Base-by-base conservation (phyloP, 2,797 vertebrate genomes). In the Vireo griseus region DNA sequence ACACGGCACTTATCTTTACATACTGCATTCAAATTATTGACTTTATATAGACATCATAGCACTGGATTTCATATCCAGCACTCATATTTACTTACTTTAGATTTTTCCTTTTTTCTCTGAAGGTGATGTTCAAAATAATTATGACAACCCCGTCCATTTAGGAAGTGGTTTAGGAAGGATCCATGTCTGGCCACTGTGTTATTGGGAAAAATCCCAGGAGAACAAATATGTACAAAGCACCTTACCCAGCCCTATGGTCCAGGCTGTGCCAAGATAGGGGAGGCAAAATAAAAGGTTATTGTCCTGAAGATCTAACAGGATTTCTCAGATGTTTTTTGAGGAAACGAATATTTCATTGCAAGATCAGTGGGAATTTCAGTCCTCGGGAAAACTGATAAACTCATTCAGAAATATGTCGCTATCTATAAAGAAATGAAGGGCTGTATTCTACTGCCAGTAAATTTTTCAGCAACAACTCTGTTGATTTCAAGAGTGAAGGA, bases 281-380 rank as follows among this genome's bases (percentile, higher is more conserved):
- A 71, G 21, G 47, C 8, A 66, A 84, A 78, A 69, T 35, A 47
- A 42, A 12, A 45, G 3, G 6, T 48, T 86, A 35, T 48, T 9
- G 0, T 33, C 37, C 81, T 63, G 42, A 94, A 80, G 25, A 77
- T 22, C 10, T 72, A 76, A 31, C 40, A 73, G 40, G 20, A 61
- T 65, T 90, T 52, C 31, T 77, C 13, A 44, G 68, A 59, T 35
- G 1, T 57, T 76, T 82, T 16, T 33, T 75, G 54, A 68, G 22
- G 26, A 65, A 88, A 85, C 2, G 37, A 87, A 29, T 45, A 35
- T 68, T 89, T 87, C 42, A 55, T 40, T 61, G 29, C n/a, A 39
- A 55, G 15, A 25, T 52, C 25, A 69, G 37, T 58, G 54, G 47
- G 68, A 96, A 89, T 86, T 96, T 75, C 42, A 86, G 40, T 78